Evolutionary conservation across 2,113 vertebrate species (phyloP).

Genomic region (Hydrochoerus hydrochaeris): DNA sequence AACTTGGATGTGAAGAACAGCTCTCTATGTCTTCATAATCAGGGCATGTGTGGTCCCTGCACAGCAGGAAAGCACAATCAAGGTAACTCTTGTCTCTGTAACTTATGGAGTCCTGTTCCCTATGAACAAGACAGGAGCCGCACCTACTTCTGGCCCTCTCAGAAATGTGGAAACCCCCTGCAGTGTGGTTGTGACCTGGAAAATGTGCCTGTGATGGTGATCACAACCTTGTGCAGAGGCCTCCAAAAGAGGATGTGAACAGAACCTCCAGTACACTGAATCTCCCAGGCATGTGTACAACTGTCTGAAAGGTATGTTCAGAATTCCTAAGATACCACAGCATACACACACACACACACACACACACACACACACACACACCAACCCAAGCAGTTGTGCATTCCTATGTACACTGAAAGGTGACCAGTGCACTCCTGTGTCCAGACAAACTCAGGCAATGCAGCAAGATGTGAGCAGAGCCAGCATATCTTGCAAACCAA

Average conservation of each 20-base stretch:
- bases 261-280: neutral
- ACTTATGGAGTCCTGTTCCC: neutral
- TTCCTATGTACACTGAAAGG: too few relatives aligned
- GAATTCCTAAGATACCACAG: neutral
- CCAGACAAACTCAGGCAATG: too few relatives aligned
- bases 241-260: neutral
- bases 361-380: too few relatives aligned
- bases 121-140: neutral
- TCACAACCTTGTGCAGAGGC: neutral
- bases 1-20: neutral
- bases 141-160: neutral
- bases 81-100: neutral
- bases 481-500: too few relatives aligned
- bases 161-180: neutral
- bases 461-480: too few relatives aligned
- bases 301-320: neutral
- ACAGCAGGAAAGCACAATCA: neutral
- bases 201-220: neutral
- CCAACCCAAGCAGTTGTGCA: too few relatives aligned
- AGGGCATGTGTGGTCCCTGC: neutral
- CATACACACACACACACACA: too few relatives aligned
- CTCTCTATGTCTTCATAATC: neutral
- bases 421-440: too few relatives aligned
- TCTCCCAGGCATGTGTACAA: neutral
- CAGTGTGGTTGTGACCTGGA: neutral